These are phyloP conservation scores for Callionymus lyra DNA, from an alignment of 2,113 vertebrate species.

Conservation along the genomic window DNA sequence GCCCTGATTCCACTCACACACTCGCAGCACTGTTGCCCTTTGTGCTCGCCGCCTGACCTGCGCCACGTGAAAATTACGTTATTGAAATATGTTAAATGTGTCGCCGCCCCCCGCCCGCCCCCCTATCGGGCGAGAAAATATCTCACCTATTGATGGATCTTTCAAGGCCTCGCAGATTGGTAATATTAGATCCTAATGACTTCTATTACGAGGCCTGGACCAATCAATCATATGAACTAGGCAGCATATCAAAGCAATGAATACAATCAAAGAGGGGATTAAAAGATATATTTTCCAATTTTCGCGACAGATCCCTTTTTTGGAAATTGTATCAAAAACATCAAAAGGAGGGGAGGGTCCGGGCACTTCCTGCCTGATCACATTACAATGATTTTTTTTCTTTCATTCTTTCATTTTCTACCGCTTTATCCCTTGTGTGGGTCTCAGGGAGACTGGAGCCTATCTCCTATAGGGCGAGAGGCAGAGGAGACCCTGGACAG, in stretches of 20 bases:
- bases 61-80: constrained; percentile 66
- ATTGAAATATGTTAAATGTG: constrained; percentile 69
- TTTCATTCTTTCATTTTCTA: too few species aligned
- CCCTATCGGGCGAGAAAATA: constrained; percentile 45
- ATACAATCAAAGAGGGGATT: constrained; percentile 49
- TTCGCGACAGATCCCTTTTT: constrained; percentile 18
- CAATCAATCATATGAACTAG: constrained; percentile 61
- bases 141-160: constrained; percentile 61
- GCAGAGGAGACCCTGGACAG: too few species aligned
- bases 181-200: constrained; percentile 58
- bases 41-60: constrained; percentile 61
- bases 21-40: constrained; percentile 62
- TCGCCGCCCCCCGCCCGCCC: too few species aligned
- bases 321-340: constrained; percentile 17
- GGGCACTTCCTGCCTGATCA: too few species aligned
- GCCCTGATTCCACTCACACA: constrained; percentile 60
- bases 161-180: constrained; percentile 51
- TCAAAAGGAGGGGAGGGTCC: constrained; percentile 16
- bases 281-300: constrained; percentile 46
- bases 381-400: too few species aligned
- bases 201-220: constrained; percentile 39
- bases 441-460: too few species aligned
- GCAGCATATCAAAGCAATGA: constrained; percentile 57
- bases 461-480: too few species aligned
- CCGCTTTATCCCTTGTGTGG: too few species aligned